Conservation (phyloP, 2,888 invertebrate species). For the Stenichneumon culpator region DNA sequence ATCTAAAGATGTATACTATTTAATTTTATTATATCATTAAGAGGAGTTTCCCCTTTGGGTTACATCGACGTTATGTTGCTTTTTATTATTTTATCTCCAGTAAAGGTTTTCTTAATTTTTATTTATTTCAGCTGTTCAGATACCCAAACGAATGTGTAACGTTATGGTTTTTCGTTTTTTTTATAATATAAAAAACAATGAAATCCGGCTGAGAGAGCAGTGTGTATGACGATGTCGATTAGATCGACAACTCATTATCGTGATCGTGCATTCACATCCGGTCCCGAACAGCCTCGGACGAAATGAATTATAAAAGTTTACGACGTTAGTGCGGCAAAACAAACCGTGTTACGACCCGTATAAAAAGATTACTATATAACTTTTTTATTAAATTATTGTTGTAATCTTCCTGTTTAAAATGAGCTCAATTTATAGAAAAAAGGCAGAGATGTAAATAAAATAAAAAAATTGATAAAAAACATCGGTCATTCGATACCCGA, state of each 20-base stretch:
- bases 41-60: neutral
- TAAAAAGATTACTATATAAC: neutral
- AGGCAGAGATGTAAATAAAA: neutral
- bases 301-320: neutral
- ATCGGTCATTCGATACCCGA: neutral
- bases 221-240: neutral
- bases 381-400: neutral
- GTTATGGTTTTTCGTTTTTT: neutral
- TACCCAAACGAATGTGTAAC: neutral
- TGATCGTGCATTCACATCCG: neutral
- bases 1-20: neutral
- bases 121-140: neutral
- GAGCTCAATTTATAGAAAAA: neutral
- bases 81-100: neutral
- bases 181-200: neutral
- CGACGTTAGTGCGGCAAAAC: conserved; percentile 28
- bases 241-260: conserved; percentile 1
- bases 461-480: neutral
- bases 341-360: conserved; percentile 44
- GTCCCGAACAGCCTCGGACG: neutral
- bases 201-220: neutral
- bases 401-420: neutral
- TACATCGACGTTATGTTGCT: neutral
- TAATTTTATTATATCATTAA: neutral
- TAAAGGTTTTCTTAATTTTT: neutral